Evolutionary conservation across 2,888 invertebrate genomes (phyloP), one percentile per base, ranked within the genome.

Genomic region (Nemurella pictetii): DNA sequence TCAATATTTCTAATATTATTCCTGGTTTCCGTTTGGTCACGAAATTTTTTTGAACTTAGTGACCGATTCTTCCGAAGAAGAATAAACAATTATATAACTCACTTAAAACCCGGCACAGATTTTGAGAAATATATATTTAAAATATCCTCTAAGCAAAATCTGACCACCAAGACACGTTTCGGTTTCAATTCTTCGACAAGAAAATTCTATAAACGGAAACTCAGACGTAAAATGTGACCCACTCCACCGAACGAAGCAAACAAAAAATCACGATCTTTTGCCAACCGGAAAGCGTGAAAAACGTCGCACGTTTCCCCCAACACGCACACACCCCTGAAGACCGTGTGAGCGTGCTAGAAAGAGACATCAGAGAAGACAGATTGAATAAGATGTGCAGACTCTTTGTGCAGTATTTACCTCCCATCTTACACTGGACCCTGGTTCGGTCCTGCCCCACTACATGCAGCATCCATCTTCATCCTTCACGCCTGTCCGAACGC

Each of bases 391-490:
- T 15, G 55, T 25, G 12, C 5, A 0, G 0, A 9, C 12, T 75
- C 28, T 75, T 75, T 28, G 27, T 75, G 7, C 27, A 15, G 75
- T 75, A 27, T 75, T 75, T 75, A 75, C 75, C 75, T n/a, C 26
- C 74, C 75, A 75, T 75, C 75, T 26, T 2, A 25, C 75, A 25
- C 75, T 75, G 27, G 75, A 75, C 27, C 0, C 75, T 28, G 7
- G 75, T 75, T 75, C 27, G 26, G 75, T 75, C 28, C 27, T 75
- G 20, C 75, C 75, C 28, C 26, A 5, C 4, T 26, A n/a, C 28
- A 12, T n/a, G 3, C 2, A 7, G 78, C 78, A 78, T 78, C n/a
- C 28, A 78, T 78, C 78, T 78, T 30, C 78, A 78, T 78, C 78
- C 29, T 78, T 78, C 78, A 78, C 30, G 78, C 29, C 30, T 78